Base-by-base conservation (phyloP, 2,888 invertebrate species). In the Sepioteuthis lessoniana region DNA sequence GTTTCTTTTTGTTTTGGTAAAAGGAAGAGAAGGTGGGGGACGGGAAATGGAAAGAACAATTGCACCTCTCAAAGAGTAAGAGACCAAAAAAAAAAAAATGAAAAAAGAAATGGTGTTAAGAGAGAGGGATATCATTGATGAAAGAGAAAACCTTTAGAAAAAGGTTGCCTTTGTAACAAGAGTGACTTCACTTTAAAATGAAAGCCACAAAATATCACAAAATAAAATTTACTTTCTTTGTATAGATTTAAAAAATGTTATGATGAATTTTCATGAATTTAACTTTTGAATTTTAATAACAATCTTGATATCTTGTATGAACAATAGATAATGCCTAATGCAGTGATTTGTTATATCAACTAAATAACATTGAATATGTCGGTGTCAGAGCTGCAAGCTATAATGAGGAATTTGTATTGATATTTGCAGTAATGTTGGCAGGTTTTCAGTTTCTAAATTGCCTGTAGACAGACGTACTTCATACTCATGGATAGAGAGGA, bases 161-260 rank as follows among this genome's bases (percentile, higher is more conserved):
- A 42, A 76, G 35, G 35, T 76, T 1, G 35, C n/a, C 76, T n/a
- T 76, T 76, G 76, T n/a, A 76, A 76, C 76, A 76, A 76, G 31
- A 76, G 76, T 76, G 76, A n/a, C 76, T 13, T 76, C 76, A 76
- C n/a, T n/a, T 76, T n/a, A 21, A 76, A 76, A 76, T 76, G n/a
- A n/a, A 16, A 76, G 76, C 35, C 76, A n/a, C n/a, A 76, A 76
- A n/a, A 76, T 76, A 76, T 35, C 76, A n/a, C n/a, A 76, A 76
- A n/a, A 76, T 76, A 76, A 76, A 76, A 35, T 76, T n/a, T 76
- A 76, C n/a, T 76, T 76, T 35, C 76, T 76, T 55, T n/a, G 76
- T n/a, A 35, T 35, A 76, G 35, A 76, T 76, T 55, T 76, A 76
- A n/a, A 76, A 42, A 76, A 76, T 76, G 31, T 76, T 10, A 31